Evolutionary conservation across 1,140 invertebrate genomes (phyloP).

Genomic region (Aphis craccivora): DNA sequence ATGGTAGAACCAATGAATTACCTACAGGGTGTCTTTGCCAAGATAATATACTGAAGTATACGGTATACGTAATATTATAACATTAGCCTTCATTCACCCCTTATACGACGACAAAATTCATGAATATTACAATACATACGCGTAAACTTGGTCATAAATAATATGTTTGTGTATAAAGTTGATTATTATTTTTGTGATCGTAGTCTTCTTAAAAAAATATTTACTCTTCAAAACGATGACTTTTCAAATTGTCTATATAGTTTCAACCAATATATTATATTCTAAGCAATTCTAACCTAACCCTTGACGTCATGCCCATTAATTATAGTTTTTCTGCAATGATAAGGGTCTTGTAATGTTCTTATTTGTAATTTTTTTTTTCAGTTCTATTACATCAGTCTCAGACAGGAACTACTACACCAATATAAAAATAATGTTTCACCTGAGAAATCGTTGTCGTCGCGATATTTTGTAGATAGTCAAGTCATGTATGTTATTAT

Average conservation of each 20-base stretch:
- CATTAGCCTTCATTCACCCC: neutral
- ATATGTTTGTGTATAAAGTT: neutral
- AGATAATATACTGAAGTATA: neutral
- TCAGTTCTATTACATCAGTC: too few relatives aligned
- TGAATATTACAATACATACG: neutral
- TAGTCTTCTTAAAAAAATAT: neutral
- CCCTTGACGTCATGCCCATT: neutral
- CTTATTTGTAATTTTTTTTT: too few relatives aligned
- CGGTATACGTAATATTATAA: too few relatives aligned
- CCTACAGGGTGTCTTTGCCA: neutral
- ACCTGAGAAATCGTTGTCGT: too few relatives aligned
- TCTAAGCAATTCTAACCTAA: neutral
- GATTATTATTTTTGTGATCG: neutral
- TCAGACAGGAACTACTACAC: too few relatives aligned
- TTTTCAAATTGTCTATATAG: neutral
- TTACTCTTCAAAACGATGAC: neutral
- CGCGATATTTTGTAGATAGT: too few relatives aligned
- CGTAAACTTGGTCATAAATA: neutral
- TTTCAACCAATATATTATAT: neutral
- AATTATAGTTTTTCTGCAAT: too few relatives aligned
- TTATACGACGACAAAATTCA: neutral
- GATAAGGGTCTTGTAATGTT: too few relatives aligned
- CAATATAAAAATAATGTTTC: too few relatives aligned
- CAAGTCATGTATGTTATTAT: too few relatives aligned
- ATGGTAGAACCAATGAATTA: neutral